These are phyloP conservation scores for Drosophila equinoxialis DNA, from an alignment of 1,140 invertebrate genomes.

Conservation along the genomic window DNA sequence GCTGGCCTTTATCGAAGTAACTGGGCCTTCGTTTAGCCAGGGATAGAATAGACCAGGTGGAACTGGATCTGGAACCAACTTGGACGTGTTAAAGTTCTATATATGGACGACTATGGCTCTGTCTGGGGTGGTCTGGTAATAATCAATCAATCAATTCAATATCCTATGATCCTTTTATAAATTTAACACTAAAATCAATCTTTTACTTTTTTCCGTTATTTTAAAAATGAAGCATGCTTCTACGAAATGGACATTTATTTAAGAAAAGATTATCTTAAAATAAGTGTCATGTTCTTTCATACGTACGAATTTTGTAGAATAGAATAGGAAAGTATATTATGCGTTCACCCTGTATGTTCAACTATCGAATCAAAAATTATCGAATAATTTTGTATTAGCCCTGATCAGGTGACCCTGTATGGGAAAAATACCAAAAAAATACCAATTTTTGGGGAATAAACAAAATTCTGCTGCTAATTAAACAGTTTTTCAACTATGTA, in stretches of 20 bases:
- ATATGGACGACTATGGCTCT: background rate
- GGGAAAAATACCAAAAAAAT: slow-evolving; percentile 16
- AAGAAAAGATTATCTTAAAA: no score
- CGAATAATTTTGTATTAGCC: background rate
- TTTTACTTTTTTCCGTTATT: no score
- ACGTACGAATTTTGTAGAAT: no score
- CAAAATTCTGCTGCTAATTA: slow-evolving; percentile 6
- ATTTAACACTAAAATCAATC: no score
- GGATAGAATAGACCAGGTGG: background rate
- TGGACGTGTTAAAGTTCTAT: background rate
- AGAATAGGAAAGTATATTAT: no score
- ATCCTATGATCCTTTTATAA: no score
- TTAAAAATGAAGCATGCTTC: no score
- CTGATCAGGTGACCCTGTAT: background rate
- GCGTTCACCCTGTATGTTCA: background rate
- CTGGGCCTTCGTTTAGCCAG: background rate
- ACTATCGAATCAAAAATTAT: background rate
- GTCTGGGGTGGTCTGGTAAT: no score
- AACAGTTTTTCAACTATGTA: slow-evolving; percentile 27
- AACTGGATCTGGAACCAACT: slow-evolving; percentile 1
- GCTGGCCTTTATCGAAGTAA: background rate
- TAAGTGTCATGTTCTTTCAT: no score
- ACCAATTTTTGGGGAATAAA: slow-evolving; percentile 9
- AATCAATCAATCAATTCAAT: no score
- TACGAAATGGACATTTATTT: no score